Conservation (phyloP, 2,113 vertebrate genomes). For the Lasiurus cinereus region DNA sequence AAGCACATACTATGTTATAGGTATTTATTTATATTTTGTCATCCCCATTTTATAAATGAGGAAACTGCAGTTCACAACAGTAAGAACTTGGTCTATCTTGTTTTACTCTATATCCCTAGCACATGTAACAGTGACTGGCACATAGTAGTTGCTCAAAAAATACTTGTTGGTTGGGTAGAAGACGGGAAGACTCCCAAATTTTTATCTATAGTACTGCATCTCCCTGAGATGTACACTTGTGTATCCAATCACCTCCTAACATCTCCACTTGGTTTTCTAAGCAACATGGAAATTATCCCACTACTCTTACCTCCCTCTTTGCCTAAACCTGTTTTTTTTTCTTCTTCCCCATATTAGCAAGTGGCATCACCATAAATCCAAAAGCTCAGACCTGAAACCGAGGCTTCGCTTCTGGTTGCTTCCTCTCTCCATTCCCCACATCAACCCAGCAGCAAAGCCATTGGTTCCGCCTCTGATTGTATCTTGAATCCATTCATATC, state of each 20-base stretch:
- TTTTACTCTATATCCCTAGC: background rate
- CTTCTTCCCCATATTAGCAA: background rate
- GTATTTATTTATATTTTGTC: background rate
- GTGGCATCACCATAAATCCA: background rate
- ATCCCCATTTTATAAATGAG: background rate
- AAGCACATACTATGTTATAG: background rate
- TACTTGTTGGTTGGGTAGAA: background rate
- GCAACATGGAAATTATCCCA: background rate
- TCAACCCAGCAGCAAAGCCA: background rate
- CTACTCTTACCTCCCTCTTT: background rate
- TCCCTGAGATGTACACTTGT: background rate
- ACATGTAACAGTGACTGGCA: background rate
- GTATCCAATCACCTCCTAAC: background rate
- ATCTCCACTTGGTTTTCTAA: background rate
- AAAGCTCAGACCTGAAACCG: background rate
- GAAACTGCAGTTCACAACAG: background rate
- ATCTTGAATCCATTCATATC: background rate
- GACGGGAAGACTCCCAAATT: background rate
- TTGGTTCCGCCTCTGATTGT: background rate
- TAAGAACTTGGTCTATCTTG: background rate
- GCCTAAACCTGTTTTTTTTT: background rate
- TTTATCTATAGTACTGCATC: background rate
- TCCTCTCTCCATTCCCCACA: background rate
- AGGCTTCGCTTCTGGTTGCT: background rate
- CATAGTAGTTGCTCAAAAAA: constrained; percentile 1